Base-by-base conservation (phyloP, 2,888 invertebrate species). In the Aleiodes testaceus region DNA sequence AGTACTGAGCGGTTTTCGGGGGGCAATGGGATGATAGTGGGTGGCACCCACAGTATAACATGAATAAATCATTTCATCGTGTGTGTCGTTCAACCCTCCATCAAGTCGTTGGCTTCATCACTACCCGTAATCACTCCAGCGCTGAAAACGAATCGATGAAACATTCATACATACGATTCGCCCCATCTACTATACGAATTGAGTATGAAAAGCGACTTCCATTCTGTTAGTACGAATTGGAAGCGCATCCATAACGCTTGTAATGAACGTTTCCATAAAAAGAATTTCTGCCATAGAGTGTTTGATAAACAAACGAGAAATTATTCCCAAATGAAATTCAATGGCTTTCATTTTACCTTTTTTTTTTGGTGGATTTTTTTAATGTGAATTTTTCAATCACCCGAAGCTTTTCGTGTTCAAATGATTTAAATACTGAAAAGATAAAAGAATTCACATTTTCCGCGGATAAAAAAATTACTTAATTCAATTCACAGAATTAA, bases 11-110 rank as follows among this genome's bases (percentile, higher is more conserved):
- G 67, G 72, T 72, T 26, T 26, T 26, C 5, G 26, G 74, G 74
- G 75, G 75, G 72, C 73, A 77, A 74, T 77, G 74, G 71, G 70
- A 66, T 72, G 36, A 36, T 26, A 26, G 36, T 36, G 36, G 36
- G 36, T 36, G 36, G 36, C 9, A 36, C 36, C 16, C 42, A 59
- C 16, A 16, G 42, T 11, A 30, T 70, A 71, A 73, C 75, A 77
- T 76, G 75, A 75, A 77, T 74, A 77, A 77, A 77, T 77, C 75
- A 77, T 77, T 76, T 75, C 77, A 77, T 77, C 77, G 75, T 55
- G 55, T 55, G 52, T 55, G 52, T 70, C 72, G 42, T 74, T 77
- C 77, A 67, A 74, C 75, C 77, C 75, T 70, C 77, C 75, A 76
- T 75, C 76, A 77, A 72, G 70, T 73, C 70, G 65, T 71, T 53